These are phyloP conservation scores for Cavia aperea DNA, from an alignment of 2,113 vertebrate genomes.

Conservation along the genomic window DNA sequence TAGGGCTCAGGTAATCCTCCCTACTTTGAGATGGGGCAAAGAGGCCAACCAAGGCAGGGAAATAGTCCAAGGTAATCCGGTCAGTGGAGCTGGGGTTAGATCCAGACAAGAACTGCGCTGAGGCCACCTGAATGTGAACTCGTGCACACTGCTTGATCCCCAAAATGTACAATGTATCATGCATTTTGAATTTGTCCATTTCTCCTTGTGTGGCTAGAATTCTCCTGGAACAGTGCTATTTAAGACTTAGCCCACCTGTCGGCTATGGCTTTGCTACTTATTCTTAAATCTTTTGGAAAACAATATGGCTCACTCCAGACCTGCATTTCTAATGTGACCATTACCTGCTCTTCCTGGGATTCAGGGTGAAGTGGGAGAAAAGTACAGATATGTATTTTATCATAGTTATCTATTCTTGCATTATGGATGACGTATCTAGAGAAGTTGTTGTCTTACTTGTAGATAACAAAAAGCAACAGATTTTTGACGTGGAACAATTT, in stretches of 20 bases:
- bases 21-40: neutral
- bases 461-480: neutral
- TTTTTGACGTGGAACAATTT: neutral
- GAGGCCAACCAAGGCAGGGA: no score
- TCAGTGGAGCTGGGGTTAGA: neutral
- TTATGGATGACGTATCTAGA: neutral
- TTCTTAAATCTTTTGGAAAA: neutral
- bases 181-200: neutral
- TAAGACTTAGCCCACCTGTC: neutral
- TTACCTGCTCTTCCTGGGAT: neutral
- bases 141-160: neutral
- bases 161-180: rapidly evolving
- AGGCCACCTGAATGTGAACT: neutral
- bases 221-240: neutral
- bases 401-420: neutral
- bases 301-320: neutral
- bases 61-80: neutral
- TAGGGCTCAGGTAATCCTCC: rapidly evolving
- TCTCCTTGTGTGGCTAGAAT: neutral
- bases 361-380: neutral
- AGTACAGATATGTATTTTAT: neutral
- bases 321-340: neutral
- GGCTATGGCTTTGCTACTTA: neutral
- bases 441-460: neutral
- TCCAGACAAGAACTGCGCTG: no score